Evolutionary conservation across 2,113 vertebrate genomes (phyloP).

Genomic region (Rostratula benghalensis): DNA sequence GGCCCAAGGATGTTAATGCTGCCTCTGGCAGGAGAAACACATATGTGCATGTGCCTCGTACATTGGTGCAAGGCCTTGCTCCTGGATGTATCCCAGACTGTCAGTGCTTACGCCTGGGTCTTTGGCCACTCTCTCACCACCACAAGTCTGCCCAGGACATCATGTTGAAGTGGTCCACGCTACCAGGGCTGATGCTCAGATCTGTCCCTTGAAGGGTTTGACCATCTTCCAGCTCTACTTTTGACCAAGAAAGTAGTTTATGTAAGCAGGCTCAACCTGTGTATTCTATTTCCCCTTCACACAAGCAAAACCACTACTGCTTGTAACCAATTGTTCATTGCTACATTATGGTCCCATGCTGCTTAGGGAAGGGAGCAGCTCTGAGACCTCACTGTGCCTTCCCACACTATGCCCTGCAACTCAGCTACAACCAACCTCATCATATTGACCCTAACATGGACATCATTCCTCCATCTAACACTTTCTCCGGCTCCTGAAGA

Average conservation of each 20-base stretch:
- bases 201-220: neutral
- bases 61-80: neutral
- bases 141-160: neutral
- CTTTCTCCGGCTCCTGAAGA: neutral
- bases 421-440: neutral
- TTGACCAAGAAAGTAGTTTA: neutral
- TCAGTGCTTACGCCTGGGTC: neutral
- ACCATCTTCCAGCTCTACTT: neutral
- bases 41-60: neutral
- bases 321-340: neutral
- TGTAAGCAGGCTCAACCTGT: neutral
- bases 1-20: neutral
- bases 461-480: fast-evolving
- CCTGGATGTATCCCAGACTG: neutral
- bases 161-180: fast-evolving
- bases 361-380: neutral
- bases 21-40: neutral
- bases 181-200: neutral
- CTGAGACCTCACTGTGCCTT: fast-evolving
- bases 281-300: neutral
- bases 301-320: neutral
- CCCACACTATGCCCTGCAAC: neutral
- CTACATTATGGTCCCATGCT: fast-evolving
- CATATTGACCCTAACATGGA: neutral
- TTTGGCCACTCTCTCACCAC: neutral